Percentiles rank a stretch among this genome's conserved stretches.
Evolutionary conservation across 37 sponge, comb jelly and placozoan species (phyloP).

Genomic region (Bolinopsis microptera): DNA sequence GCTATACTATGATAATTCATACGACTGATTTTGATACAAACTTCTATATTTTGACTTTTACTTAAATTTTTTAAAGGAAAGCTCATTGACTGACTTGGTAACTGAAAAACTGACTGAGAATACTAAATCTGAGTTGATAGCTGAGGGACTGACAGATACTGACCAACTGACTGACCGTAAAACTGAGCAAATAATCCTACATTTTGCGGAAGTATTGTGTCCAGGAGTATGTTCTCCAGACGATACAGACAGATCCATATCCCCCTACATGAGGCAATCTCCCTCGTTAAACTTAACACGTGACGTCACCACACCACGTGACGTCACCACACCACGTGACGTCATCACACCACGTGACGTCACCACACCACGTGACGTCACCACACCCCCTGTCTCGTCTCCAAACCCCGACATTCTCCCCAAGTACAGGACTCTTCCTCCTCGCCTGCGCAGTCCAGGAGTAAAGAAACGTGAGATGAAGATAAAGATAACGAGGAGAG

Average conservation of each 20-base stretch:
- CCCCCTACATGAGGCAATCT: background rate
- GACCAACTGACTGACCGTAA: background rate
- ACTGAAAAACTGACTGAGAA: background rate
- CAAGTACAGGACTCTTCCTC: background rate
- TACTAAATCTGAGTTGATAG: no score
- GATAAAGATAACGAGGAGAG: conserved; percentile 12
- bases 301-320: background rate
- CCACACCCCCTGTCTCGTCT: background rate
- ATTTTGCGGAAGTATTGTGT: background rate
- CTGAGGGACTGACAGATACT: no score
- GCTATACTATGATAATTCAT: no score
- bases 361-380: background rate
- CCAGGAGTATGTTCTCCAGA: background rate
- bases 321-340: background rate
- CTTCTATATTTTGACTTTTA: no score
- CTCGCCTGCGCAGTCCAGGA: background rate
- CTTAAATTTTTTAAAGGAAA: no score
- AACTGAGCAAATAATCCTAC: conserved; percentile 11
- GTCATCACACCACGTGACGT: background rate
- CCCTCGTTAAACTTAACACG: background rate
- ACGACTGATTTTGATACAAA: no score
- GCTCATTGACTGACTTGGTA: background rate
- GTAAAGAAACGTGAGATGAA: background rate
- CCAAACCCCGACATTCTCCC: background rate
- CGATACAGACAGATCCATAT: conserved; percentile 3